Conservation (phyloP, 2,113 vertebrate species). For the Anguilla rostrata region DNA sequence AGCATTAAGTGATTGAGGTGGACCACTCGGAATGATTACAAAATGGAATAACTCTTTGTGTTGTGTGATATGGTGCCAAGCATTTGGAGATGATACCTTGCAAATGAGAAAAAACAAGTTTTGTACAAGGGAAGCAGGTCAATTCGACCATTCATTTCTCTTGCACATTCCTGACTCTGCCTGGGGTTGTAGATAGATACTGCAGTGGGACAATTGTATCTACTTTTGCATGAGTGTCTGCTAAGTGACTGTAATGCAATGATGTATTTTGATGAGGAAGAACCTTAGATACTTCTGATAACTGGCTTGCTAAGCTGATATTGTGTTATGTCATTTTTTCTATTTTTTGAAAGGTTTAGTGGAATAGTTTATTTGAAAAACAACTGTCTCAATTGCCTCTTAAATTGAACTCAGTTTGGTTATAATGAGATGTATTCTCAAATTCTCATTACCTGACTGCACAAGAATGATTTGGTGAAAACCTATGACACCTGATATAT, state of each 20-base stretch:
- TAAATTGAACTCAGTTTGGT: background rate
- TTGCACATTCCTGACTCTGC: background rate
- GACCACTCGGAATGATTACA: background rate
- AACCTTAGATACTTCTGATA: background rate
- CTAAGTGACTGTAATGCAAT: too few relatives aligned
- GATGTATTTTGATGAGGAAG: background rate
- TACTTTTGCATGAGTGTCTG: background rate
- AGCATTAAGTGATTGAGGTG: background rate
- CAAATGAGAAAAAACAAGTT: background rate
- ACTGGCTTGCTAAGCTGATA: background rate
- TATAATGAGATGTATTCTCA: too few relatives aligned
- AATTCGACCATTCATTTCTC: background rate
- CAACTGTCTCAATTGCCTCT: background rate
- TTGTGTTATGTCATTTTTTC: background rate
- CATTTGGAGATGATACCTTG: background rate
- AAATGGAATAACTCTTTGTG: background rate
- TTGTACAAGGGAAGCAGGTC: background rate
- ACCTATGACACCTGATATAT: background rate
- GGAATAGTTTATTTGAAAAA: conserved; percentile 4
- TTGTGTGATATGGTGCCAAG: background rate
- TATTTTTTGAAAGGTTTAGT: conserved; percentile 17
- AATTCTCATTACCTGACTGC: too few relatives aligned
- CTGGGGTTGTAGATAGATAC: background rate
- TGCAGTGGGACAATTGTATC: background rate
- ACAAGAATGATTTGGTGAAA: background rate